phyloP scores from a whole-genome alignment of 2,113 vertebrate genomes.

The Cyanistes caeruleus region DNA sequence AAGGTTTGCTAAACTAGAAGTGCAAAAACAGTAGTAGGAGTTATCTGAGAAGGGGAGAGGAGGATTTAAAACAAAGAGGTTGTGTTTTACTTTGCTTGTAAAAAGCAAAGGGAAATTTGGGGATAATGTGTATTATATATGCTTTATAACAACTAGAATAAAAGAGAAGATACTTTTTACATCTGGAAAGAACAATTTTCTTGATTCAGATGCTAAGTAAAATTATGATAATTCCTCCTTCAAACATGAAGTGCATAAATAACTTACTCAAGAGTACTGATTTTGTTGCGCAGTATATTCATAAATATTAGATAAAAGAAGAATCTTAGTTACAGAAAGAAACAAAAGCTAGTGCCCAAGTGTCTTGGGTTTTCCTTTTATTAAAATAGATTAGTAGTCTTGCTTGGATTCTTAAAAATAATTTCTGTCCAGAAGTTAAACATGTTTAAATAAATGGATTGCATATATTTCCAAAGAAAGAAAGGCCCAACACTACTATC shows the following conservation, averaged over 20 bases:
- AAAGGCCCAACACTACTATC: not conserved
- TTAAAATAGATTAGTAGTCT: not conserved
- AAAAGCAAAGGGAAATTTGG: not conserved
- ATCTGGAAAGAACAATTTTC: not conserved
- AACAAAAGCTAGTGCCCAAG: not conserved
- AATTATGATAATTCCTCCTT: not conserved
- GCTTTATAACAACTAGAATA: not conserved
- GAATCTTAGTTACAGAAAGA: not conserved
- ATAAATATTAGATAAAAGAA: not conserved
- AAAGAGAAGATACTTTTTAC: not conserved
- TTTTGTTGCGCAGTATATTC: not conserved
- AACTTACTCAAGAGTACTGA: not conserved
- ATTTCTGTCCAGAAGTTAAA: not conserved
- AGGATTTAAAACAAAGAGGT: not conserved
- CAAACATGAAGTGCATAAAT: not conserved
- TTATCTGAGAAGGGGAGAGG: not conserved
- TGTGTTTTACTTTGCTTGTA: not conserved
- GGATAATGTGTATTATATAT: not conserved
- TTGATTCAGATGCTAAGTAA: not conserved
- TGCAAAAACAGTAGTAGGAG: not conserved
- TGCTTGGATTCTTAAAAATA: not conserved
- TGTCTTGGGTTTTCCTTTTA: not conserved
- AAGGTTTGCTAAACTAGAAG: not conserved
- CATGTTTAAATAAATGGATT: not conserved
- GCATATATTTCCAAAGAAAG: not conserved